Percentiles rank a stretch among this genome's conserved stretches.
Evolutionary conservation across 2,888 invertebrate species (phyloP).

Genomic region (Drosophila cyrtoloma): DNA sequence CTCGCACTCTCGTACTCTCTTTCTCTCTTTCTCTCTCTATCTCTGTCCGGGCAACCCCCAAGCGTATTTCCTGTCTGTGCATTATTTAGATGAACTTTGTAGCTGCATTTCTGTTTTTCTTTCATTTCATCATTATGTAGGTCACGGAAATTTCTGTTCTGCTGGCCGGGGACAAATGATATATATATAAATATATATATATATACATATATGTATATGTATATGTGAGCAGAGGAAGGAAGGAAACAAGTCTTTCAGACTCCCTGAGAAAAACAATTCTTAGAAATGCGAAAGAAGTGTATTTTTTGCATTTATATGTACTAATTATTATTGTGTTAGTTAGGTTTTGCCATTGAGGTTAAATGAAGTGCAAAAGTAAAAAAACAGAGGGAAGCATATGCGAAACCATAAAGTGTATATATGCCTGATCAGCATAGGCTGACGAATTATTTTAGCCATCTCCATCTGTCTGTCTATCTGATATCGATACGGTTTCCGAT

Average conservation of each 20-base stretch:
- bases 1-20: not conserved
- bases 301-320: not conserved
- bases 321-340: not conserved
- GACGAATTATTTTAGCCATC: not conserved
- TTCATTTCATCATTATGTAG: conserved; percentile 35
- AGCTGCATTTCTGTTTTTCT: conserved; percentile 40
- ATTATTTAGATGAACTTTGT: conserved; percentile 48
- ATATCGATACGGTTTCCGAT: not conserved
- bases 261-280: conserved; percentile 6
- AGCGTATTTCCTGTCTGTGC: conserved; percentile 48
- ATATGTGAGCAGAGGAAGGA: not conserved
- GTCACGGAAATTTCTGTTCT: conserved; percentile 42
- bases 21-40: not conserved
- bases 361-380: not conserved
- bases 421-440: not conserved
- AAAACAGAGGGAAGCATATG: not conserved
- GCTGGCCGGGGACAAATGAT: conserved; percentile 16
- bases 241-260: conserved; percentile 4
- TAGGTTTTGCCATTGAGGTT: not conserved
- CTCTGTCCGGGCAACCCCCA: not conserved
- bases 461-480: not conserved
- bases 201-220: not conserved
- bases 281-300: not conserved
- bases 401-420: not conserved
- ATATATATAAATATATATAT: not conserved